Conservation (phyloP, 2,113 vertebrate genomes). For the Grus americana region DNA sequence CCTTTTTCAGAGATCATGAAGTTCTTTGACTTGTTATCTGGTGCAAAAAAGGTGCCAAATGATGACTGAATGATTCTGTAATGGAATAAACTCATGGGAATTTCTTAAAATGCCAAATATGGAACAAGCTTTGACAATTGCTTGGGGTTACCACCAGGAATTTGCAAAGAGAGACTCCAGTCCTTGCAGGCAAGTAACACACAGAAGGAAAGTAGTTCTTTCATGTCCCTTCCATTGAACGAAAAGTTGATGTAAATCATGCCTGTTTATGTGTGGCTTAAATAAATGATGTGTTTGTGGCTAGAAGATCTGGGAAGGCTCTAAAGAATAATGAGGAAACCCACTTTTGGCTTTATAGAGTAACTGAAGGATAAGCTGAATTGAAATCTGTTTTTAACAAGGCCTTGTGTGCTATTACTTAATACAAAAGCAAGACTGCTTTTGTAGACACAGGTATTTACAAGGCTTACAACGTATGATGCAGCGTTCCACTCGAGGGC, state of each 20-base stretch:
- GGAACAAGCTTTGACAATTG: conserved; percentile 1
- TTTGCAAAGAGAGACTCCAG: neutral
- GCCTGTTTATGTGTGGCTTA: conserved; percentile 42
- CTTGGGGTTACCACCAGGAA: conserved; percentile 9
- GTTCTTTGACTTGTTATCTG: neutral
- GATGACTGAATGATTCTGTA: neutral
- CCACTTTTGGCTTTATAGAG: neutral
- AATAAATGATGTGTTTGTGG: conserved; percentile 43
- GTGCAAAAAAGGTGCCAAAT: neutral
- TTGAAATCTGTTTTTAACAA: neutral
- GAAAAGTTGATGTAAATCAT: conserved; percentile 24
- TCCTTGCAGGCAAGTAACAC: neutral
- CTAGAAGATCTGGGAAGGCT: neutral
- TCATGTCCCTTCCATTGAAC: conserved; percentile 36
- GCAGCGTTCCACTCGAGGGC: neutral
- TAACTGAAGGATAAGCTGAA: neutral
- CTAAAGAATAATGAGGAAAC: conserved; percentile 28
- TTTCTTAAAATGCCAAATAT: conserved; percentile 8
- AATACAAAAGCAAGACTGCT: neutral
- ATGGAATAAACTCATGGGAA: neutral
- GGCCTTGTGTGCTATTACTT: neutral
- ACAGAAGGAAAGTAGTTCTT: conserved; percentile 31
- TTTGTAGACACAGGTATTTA: neutral
- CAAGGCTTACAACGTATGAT: accelerated
- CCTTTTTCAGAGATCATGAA: neutral